phyloP scores from a whole-genome alignment of 2,888 invertebrate species.

The Alloplasta piceator region DNA sequence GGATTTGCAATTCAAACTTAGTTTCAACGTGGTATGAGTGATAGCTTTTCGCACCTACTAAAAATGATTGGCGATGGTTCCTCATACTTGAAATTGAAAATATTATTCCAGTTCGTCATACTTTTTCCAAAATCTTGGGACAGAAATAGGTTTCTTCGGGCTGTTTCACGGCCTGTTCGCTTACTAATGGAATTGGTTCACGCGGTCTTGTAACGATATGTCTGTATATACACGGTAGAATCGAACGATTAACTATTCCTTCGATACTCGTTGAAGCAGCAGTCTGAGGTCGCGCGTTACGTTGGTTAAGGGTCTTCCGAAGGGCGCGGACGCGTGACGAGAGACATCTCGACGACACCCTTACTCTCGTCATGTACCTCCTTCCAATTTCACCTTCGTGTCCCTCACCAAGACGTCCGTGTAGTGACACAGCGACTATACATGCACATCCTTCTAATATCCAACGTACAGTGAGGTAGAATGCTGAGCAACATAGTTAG shows the following conservation, averaged over 20 bases:
- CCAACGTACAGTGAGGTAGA: slow-evolving; percentile 7
- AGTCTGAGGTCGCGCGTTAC: neutral
- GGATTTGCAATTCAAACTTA: too few species aligned
- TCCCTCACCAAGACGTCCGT: slow-evolving; percentile 23
- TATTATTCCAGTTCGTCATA: neutral
- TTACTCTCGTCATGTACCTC: neutral
- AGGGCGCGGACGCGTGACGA: slow-evolving; percentile 38
- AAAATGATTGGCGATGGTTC: too few species aligned
- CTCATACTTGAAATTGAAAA: neutral
- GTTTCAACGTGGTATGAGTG: too few species aligned
- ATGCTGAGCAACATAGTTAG: slow-evolving; percentile 1
- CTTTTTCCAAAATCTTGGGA: too few species aligned
- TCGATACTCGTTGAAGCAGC: slow-evolving; percentile 4
- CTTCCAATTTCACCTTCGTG: neutral
- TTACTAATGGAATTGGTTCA: slow-evolving; percentile 36
- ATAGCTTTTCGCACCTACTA: too few species aligned
- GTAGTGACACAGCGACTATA: neutral
- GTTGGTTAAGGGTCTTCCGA: slow-evolving; percentile 31
- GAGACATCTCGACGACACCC: slow-evolving; percentile 39
- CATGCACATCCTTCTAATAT: slow-evolving; percentile 6
- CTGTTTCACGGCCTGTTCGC: slow-evolving; percentile 1
- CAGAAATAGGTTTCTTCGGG: neutral
- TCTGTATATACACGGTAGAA: neutral
- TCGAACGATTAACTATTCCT: slow-evolving; percentile 44
- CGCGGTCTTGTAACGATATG: too few species aligned